phyloP scores from a whole-genome alignment of 1,140 invertebrate species.

The Diabrotica virgifera region DNA sequence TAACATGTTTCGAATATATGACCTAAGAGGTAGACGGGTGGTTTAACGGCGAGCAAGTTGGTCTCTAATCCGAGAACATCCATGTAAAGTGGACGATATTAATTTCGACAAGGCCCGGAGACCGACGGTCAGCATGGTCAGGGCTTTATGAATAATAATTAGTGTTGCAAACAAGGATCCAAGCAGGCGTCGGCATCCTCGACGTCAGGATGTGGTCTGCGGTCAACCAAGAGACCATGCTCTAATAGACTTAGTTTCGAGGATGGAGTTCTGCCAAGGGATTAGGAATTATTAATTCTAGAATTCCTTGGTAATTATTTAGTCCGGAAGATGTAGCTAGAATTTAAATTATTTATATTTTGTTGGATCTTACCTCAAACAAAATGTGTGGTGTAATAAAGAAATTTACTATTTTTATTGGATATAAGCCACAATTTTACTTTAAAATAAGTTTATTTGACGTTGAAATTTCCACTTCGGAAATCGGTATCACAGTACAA shows the following conservation, averaged over 20 bases:
- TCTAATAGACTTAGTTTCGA: constrained; percentile 12
- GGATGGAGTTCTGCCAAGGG: constrained; percentile 1
- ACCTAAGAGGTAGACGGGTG: too few species aligned
- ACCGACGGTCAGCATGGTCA: constrained; percentile 37
- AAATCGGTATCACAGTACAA: too few species aligned
- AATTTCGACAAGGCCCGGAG: constrained; percentile 38
- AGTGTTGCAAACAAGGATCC: constrained; percentile 45
- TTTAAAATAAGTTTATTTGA: too few species aligned
- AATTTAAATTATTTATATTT: too few species aligned
- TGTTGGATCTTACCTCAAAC: too few species aligned
- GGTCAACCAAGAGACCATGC: not conserved
- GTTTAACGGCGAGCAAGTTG: not conserved
- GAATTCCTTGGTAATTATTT: not conserved
- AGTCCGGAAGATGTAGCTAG: not conserved
- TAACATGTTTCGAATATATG: too few species aligned
- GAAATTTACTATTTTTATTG: too few species aligned
- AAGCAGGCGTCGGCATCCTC: constrained; percentile 23
- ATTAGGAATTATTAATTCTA: constrained; percentile 3
- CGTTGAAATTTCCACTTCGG: too few species aligned
- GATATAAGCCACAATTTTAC: too few species aligned
- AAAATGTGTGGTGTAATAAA: too few species aligned
- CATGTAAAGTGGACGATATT: constrained; percentile 44
- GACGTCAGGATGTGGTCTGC: constrained; percentile 24
- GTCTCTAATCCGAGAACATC: constrained; percentile 29
- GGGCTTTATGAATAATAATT: constrained; percentile 47